These are phyloP conservation scores for Meloidogyne exigua DNA, from an alignment of 1,140 invertebrate genomes.

Conservation along the genomic window DNA sequence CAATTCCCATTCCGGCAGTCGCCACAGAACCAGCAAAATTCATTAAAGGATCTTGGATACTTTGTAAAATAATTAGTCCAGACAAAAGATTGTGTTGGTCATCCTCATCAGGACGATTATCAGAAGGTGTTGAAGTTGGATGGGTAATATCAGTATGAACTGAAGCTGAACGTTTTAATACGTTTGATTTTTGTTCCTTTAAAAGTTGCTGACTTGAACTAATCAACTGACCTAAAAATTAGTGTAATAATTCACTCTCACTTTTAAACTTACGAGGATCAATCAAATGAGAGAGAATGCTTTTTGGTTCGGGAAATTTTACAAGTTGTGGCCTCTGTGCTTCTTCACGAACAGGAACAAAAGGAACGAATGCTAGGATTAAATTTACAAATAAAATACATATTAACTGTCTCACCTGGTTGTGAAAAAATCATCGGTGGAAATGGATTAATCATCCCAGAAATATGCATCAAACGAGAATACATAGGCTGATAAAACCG, in stretches of 20 bases:
- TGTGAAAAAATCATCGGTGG: slow-evolving; percentile 94
- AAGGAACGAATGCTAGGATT: slow-evolving; percentile 18
- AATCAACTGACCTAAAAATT: neutral
- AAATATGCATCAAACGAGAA: slow-evolving; percentile 91
- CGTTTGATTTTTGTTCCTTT: neutral
- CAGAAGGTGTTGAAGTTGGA: neutral
- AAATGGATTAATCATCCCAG: slow-evolving; percentile 91
- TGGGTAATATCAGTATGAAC: neutral
- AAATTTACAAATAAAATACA: neutral
- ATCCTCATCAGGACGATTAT: neutral
- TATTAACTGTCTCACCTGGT: slow-evolving; percentile 72
- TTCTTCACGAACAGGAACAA: slow-evolving; percentile 13
- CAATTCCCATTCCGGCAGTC: slow-evolving; percentile 5
- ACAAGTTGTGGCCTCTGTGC: slow-evolving; percentile 16
- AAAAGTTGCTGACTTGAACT: slow-evolving; percentile 17
- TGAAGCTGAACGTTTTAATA: neutral
- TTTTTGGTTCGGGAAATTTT: neutral
- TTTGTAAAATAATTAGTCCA: slow-evolving; percentile 21
- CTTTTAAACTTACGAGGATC: slow-evolving; percentile 14
- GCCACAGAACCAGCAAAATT: neutral
- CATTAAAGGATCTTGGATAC: slow-evolving; percentile 3
- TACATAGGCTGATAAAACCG: slow-evolving; percentile 98
- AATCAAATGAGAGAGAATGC: slow-evolving; percentile 10
- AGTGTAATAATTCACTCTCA: neutral
- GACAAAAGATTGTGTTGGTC: slow-evolving; percentile 12